A percentile compares a stretch with the other conserved stretches of the same genome.
Evolutionary conservation across 2,888 invertebrate species (phyloP).

Genomic region (Pseudococcus longispinus): DNA sequence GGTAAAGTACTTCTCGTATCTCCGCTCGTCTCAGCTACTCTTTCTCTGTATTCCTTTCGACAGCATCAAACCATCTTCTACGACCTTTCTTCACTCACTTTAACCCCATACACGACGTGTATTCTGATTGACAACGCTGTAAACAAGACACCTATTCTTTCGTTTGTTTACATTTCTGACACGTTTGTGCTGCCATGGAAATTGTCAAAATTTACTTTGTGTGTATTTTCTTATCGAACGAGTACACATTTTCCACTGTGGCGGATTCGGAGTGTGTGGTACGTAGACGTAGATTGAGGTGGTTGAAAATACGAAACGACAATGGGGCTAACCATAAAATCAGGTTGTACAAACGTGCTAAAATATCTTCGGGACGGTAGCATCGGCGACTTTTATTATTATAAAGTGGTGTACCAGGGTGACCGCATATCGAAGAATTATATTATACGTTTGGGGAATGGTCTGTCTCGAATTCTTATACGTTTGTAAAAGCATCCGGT

Average conservation of each 20-base stretch:
- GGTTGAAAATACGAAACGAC: too few relatives aligned
- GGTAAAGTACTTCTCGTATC: background rate
- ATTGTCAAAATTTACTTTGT: slow-evolving; percentile 51
- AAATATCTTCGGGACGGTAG: background rate
- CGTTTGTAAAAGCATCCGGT: background rate
- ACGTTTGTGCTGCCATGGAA: slow-evolving; percentile 42
- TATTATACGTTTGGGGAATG: background rate
- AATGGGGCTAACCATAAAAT: background rate
- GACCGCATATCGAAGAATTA: background rate
- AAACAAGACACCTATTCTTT: slow-evolving; percentile 56
- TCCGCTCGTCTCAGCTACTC: background rate
- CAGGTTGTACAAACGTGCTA: background rate
- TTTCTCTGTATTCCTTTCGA: background rate
- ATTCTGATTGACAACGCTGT: slow-evolving; percentile 52
- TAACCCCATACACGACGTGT: background rate
- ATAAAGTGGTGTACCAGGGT: background rate
- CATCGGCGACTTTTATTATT: background rate
- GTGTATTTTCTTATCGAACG: background rate
- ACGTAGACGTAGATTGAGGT: background rate
- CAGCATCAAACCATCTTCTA: slow-evolving; percentile 49
- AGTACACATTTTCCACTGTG: background rate
- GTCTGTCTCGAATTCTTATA: background rate
- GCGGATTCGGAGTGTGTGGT: background rate
- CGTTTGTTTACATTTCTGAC: slow-evolving; percentile 54
- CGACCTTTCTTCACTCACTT: slow-evolving; percentile 32